Evolutionary conservation across 2,888 invertebrate genomes (phyloP).

Genomic region (Aspidiotus rigidus): DNA sequence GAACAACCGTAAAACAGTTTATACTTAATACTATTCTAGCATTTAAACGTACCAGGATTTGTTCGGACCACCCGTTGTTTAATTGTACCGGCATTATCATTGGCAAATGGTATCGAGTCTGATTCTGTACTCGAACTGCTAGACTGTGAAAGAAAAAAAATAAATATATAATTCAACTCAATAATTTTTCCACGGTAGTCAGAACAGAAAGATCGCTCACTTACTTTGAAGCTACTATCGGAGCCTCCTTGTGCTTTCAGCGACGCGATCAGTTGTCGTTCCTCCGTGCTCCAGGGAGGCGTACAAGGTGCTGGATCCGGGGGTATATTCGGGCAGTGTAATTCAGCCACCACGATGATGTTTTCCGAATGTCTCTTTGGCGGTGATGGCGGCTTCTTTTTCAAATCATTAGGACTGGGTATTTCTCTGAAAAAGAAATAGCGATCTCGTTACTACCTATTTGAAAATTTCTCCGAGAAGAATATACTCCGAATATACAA

Average conservation of each 20-base stretch:
- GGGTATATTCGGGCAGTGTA: slow-evolving; percentile 46
- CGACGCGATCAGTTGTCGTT: slow-evolving; percentile 44
- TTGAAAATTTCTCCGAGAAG: background rate
- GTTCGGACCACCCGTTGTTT: slow-evolving; percentile 61
- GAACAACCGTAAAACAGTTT: too few species aligned
- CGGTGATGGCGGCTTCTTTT: slow-evolving; percentile 36
- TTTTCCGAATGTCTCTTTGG: slow-evolving; percentile 36
- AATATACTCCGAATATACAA: too few species aligned
- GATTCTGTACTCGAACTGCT: slow-evolving; percentile 86
- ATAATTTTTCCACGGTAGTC: background rate
- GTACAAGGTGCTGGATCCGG: slow-evolving; percentile 57
- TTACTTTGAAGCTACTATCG: slow-evolving; percentile 73
- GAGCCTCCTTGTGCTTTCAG: slow-evolving; percentile 55
- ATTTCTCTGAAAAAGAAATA: slow-evolving; percentile 29
- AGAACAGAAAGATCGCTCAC: slow-evolving; percentile 2
- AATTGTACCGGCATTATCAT: slow-evolving; percentile 97
- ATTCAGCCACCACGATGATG: slow-evolving; percentile 40
- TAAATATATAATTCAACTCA: background rate
- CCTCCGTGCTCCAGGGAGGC: slow-evolving; percentile 48
- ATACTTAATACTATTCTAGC: background rate
- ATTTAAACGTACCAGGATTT: slow-evolving; percentile 36
- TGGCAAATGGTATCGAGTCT: slow-evolving; percentile 92
- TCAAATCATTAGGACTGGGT: slow-evolving; percentile 32
- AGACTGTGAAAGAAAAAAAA: slow-evolving; percentile 53
- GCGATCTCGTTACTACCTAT: background rate